Percentiles rank a stretch among this genome's conserved stretches.
Conservation (phyloP, 2,888 invertebrate genomes). For the Lordiphosa fenestrarum region DNA sequence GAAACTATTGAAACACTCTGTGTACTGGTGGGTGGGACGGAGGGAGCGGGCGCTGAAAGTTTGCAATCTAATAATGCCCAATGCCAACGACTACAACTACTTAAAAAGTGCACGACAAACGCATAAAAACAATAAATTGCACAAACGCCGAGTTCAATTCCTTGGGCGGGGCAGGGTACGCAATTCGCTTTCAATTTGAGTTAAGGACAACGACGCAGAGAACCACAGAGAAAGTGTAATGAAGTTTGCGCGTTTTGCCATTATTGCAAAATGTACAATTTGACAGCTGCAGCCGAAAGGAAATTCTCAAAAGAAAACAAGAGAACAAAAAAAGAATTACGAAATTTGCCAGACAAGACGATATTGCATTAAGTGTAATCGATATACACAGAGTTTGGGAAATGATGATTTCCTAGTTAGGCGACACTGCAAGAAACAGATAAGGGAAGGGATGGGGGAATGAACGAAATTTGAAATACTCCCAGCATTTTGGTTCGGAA, state of each 20-base stretch:
- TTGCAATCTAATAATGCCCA: constrained; percentile 71
- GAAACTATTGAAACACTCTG: constrained; percentile 33
- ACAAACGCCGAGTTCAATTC: constrained; percentile 41
- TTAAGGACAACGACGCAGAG: constrained; percentile 38
- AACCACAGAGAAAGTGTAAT: constrained; percentile 46
- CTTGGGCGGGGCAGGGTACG: background rate
- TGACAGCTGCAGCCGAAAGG: constrained; percentile 60
- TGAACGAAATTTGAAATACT: no score
- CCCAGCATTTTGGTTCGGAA: no score
- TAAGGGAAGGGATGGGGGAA: no score
- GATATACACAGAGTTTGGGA: constrained; percentile 20
- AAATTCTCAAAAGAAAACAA: constrained; percentile 30
- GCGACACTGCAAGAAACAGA: background rate
- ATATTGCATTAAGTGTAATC: constrained; percentile 43
- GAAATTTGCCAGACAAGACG: constrained; percentile 14
- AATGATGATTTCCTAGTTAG: constrained; percentile 4
- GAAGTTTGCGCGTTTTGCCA: constrained; percentile 53
- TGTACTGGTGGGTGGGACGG: no score
- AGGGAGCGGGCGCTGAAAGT: constrained; percentile 35
- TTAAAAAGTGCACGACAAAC: constrained; percentile 71
- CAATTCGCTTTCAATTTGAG: constrained; percentile 62
- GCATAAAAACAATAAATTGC: constrained; percentile 75
- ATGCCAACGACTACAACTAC: constrained; percentile 64
- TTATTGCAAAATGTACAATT: constrained; percentile 62
- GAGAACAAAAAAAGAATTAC: constrained; percentile 11